phyloP scores from a whole-genome alignment of 2,888 invertebrate species.

The Argyra leucocephala region DNA sequence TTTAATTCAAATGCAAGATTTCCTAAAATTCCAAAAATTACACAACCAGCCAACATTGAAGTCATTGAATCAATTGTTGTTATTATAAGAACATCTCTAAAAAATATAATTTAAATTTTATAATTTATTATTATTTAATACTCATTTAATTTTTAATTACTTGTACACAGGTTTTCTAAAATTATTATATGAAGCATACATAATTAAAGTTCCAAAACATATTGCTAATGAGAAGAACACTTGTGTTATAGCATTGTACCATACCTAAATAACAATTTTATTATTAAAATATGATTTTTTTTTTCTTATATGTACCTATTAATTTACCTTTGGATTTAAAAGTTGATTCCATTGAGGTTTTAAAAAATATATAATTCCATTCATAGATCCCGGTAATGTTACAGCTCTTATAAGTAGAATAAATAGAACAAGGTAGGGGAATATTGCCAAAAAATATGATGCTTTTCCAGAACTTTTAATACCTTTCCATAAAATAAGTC shows the following conservation, averaged over 20 bases:
- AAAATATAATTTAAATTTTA: neutral
- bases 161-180: constrained; percentile 51
- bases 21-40: constrained; percentile 75
- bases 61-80: constrained; percentile 74
- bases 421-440: constrained; percentile 55
- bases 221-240: constrained; percentile 55
- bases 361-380: constrained; percentile 55
- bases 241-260: constrained; percentile 56
- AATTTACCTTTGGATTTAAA: constrained; percentile 33
- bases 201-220: constrained; percentile 53
- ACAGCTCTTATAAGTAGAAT: constrained; percentile 50
- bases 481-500: constrained; percentile 47
- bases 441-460: constrained; percentile 61
- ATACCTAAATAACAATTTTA: constrained; percentile 41
- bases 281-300: no score
- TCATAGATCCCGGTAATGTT: constrained; percentile 51
- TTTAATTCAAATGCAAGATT: constrained; percentile 61
- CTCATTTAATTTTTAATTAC: constrained; percentile 34
- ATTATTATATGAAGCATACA: constrained; percentile 54
- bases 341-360: constrained; percentile 52
- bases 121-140: neutral
- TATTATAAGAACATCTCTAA: constrained; percentile 70
- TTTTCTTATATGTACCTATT: neutral
- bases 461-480: constrained; percentile 53
- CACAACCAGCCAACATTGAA: constrained; percentile 69